Evolutionary conservation across 1,140 invertebrate genomes (phyloP).

Genomic region (Pogonomyrmex californicus): DNA sequence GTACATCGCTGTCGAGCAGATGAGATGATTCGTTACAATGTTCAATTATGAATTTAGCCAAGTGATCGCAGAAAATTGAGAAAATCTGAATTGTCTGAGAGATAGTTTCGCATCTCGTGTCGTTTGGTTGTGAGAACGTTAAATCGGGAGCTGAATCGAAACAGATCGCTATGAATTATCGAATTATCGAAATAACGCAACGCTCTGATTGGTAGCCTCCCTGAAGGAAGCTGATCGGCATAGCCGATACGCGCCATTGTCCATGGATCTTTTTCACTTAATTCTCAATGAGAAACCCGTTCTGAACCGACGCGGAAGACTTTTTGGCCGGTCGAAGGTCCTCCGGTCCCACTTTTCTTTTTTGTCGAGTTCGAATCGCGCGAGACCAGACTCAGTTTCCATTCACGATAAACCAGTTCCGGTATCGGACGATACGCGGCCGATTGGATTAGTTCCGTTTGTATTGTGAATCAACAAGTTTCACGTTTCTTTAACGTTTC

Average conservation of each 20-base stretch:
- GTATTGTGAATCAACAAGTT: not conserved
- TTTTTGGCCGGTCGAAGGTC: slow-evolving; percentile 68
- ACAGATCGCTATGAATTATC: not conserved
- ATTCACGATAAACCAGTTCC: slow-evolving; percentile 79
- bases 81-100: not conserved
- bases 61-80: not conserved
- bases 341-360: slow-evolving; percentile 67
- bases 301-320: slow-evolving; percentile 64
- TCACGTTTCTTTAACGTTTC: slow-evolving; percentile 23
- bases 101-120: not conserved
- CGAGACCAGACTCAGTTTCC: slow-evolving; percentile 64
- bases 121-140: not conserved
- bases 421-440: slow-evolving; percentile 62
- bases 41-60: not conserved
- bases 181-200: slow-evolving; percentile 19
- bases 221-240: slow-evolving; percentile 40
- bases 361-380: slow-evolving; percentile 42
- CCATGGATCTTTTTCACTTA: slow-evolving; percentile 64
- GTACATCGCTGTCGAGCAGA: too few relatives aligned
- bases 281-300: slow-evolving; percentile 65
- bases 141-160: not conserved
- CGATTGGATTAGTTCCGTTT: slow-evolving; percentile 72
- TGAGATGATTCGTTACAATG: too few relatives aligned
- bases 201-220: slow-evolving; percentile 49
- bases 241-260: slow-evolving; percentile 61